Evolutionary conservation across 2,113 vertebrate genomes (phyloP).

Genomic region (Stegostoma tigrinum): DNA sequence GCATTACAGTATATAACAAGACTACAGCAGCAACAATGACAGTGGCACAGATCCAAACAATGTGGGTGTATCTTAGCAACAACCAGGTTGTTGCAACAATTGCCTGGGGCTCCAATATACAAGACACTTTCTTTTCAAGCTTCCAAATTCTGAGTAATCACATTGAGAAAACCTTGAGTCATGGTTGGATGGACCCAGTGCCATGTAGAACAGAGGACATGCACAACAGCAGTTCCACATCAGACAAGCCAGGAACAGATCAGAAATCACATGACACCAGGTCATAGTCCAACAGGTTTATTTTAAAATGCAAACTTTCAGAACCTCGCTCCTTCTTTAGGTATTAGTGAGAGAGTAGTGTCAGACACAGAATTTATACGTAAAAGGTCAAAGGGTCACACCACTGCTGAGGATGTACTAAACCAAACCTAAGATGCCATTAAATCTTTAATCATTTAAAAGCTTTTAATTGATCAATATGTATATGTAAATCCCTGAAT

Average conservation of each 20-base stretch:
- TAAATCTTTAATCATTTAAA: too few relatives aligned
- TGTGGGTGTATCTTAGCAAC: neutral
- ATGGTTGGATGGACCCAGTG: neutral
- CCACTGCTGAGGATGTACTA: too few relatives aligned
- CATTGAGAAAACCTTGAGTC: neutral
- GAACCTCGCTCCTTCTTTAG: too few relatives aligned
- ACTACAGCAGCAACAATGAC: neutral
- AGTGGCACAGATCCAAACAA: neutral
- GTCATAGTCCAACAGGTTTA: too few relatives aligned
- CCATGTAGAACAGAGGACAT: neutral
- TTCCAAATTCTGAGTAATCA: neutral
- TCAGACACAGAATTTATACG: too few relatives aligned
- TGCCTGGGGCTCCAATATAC: neutral
- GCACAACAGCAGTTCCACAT: neutral
- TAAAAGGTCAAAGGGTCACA: too few relatives aligned
- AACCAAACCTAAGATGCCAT: too few relatives aligned
- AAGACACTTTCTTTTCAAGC: neutral
- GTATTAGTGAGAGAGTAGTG: too few relatives aligned
- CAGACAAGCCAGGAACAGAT: neutral
- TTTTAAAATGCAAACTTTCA: too few relatives aligned
- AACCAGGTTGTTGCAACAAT: neutral
- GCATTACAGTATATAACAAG: neutral
- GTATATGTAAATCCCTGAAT: too few relatives aligned
- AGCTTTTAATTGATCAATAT: too few relatives aligned
- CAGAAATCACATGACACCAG: too few relatives aligned